Evolutionary conservation across 2,888 invertebrate species (phyloP).

Genomic region (Dicranocentrus wangi): DNA sequence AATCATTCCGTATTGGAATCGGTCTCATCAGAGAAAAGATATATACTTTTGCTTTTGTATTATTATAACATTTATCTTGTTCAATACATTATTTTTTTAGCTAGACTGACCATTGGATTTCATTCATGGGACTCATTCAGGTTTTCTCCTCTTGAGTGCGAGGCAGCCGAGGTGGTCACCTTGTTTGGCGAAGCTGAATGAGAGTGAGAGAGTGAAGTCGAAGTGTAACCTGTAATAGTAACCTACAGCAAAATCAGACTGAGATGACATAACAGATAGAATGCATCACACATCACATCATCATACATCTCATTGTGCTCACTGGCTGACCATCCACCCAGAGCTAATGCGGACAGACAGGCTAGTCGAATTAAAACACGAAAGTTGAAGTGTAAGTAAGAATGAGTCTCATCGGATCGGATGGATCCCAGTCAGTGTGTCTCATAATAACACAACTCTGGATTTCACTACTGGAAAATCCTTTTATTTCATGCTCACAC

Average conservation of each 20-base stretch:
- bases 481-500: neutral
- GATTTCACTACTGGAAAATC: slow-evolving; percentile 2
- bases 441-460: neutral
- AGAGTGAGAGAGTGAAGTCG: neutral
- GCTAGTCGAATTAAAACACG: neutral
- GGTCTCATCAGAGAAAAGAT: neutral
- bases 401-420: no score
- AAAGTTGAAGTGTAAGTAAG: neutral
- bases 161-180: slow-evolving; percentile 3
- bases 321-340: slow-evolving; percentile 15
- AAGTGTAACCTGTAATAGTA: slow-evolving; percentile 18
- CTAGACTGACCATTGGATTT: slow-evolving; percentile 42
- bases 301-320: neutral
- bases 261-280: neutral
- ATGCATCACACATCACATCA: slow-evolving; percentile 6
- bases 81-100: neutral
- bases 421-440: neutral
- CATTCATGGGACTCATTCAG: slow-evolving; percentile 4
- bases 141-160: neutral
- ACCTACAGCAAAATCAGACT: neutral
- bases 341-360: slow-evolving; percentile 15
- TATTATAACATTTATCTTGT: slow-evolving; percentile 21
- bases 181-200: slow-evolving; percentile 14
- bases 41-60: neutral
- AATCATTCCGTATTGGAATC: slow-evolving; percentile 6